Conservation (phyloP, 2,113 vertebrate species). For the Ceyx melanurus region DNA sequence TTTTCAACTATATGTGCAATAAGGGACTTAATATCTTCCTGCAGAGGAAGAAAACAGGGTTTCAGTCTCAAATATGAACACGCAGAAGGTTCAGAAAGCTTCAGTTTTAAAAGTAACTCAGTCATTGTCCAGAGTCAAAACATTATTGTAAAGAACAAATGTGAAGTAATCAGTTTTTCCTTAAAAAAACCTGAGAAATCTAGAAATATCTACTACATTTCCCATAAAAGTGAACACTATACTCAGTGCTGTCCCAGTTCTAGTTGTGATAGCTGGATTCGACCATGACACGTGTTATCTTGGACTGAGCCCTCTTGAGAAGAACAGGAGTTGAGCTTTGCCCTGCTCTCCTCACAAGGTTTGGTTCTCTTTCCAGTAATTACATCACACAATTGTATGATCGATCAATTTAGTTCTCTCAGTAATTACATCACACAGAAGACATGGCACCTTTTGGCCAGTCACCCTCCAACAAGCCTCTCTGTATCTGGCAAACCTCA, state of each 20-base stretch:
- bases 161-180: not conserved
- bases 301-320: not conserved
- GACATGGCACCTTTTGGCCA: not conserved
- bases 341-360: not conserved
- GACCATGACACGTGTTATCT: not conserved
- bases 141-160: not conserved
- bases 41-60: conserved; percentile 42
- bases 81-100: not conserved
- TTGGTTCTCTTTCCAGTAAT: not conserved
- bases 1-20: conserved; percentile 98
- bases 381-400: not conserved
- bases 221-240: not conserved
- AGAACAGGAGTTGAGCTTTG: not conserved
- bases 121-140: not conserved
- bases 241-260: not conserved
- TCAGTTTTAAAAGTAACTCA: not conserved
- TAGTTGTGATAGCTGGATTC: not conserved
- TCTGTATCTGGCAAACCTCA: not conserved
- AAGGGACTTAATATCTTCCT: conserved; percentile 98
- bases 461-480: not conserved
- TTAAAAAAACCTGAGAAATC: not conserved
- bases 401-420: not conserved
- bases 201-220: not conserved
- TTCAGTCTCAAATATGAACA: conserved; percentile 22
- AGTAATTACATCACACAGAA: not conserved